Evolutionary conservation across 2,888 invertebrate genomes (phyloP).

Genomic region (Heliconius cydno): DNA sequence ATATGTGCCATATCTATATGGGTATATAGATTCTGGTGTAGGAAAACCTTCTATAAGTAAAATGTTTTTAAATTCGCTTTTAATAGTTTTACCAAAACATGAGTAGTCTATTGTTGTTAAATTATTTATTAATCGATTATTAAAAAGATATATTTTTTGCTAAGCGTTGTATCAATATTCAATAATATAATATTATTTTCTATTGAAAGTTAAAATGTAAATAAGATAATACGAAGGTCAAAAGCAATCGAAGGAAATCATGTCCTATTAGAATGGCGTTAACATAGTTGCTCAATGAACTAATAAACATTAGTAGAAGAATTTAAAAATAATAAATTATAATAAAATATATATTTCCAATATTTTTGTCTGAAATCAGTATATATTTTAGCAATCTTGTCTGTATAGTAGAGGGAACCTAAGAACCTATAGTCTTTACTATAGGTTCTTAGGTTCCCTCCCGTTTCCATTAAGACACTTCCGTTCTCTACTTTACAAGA

Average conservation of each 20-base stretch:
- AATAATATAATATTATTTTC: too few species aligned
- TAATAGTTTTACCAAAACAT: neutral
- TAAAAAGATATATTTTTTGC: neutral
- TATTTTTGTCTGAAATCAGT: too few species aligned
- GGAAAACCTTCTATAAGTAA: neutral
- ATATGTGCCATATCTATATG: too few species aligned
- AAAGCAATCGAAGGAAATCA: constrained; percentile 20
- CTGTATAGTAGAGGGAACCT: neutral
- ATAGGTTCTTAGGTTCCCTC: fast-evolving
- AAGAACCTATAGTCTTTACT: too few species aligned
- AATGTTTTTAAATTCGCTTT: neutral
- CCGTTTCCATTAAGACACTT: too few species aligned
- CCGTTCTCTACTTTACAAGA: too few species aligned
- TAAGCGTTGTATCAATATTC: neutral
- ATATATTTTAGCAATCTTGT: neutral
- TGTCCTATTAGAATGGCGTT: constrained; percentile 31
- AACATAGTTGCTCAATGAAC: constrained; percentile 28
- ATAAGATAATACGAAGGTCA: constrained; percentile 22
- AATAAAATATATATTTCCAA: neutral
- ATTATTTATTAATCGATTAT: neutral
- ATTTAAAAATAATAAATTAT: neutral
- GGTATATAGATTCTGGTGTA: neutral
- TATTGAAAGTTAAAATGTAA: neutral
- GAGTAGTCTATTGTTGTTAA: too few species aligned
- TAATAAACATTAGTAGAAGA: neutral